Evolutionary conservation across 2,113 vertebrate species (phyloP).

Genomic region (Pelecanus crispus): DNA sequence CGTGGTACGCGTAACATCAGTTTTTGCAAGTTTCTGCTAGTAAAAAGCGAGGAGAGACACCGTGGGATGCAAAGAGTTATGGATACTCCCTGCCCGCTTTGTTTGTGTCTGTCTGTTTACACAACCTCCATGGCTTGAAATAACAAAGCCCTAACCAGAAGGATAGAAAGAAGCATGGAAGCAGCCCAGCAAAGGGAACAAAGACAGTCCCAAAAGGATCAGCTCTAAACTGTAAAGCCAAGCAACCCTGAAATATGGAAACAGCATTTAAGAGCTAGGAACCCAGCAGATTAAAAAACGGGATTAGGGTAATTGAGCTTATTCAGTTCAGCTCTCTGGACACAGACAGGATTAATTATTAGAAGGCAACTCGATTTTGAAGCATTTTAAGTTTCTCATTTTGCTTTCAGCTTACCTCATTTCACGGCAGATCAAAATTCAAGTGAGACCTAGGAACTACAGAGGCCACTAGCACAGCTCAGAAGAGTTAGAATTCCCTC

Average conservation of each 20-base stretch:
- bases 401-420: neutral
- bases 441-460: neutral
- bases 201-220: neutral
- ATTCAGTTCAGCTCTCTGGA: neutral
- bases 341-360: neutral
- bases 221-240: neutral
- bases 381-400: neutral
- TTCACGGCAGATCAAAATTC: fast-evolving
- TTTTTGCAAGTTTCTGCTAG: neutral
- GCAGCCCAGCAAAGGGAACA: neutral
- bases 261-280: neutral
- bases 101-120: neutral
- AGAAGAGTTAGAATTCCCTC: neutral
- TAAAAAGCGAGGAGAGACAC: neutral
- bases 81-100: neutral
- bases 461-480: neutral
- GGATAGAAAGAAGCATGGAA: neutral
- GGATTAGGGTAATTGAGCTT: neutral
- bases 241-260: neutral
- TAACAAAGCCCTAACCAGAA: neutral
- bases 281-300: neutral
- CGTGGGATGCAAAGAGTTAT: neutral
- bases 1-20: fast-evolving
- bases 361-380: neutral
- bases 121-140: neutral